phyloP scores from a whole-genome alignment of 2,113 vertebrate species.

The Rhinogobius similis region DNA sequence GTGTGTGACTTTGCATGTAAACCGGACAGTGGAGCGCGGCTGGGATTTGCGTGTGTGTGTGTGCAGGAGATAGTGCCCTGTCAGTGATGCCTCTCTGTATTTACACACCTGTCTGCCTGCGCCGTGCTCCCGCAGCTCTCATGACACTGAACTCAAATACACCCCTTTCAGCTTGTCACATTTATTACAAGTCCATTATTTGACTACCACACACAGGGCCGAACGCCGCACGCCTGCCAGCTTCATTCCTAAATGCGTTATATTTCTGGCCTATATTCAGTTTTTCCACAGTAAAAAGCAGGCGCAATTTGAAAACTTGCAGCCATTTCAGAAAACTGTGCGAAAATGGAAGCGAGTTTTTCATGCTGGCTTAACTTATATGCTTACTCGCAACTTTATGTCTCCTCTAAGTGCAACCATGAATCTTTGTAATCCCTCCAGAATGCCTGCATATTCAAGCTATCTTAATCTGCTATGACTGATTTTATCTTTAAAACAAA shows the following conservation, averaged over 20 bases:
- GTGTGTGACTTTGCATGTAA: background rate
- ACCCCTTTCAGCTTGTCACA: constrained; percentile 25
- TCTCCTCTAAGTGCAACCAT: background rate
- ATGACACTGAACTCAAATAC: constrained; percentile 29
- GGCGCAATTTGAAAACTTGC: background rate
- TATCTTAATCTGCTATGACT: background rate
- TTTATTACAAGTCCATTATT: constrained; percentile 76
- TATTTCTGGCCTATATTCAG: background rate
- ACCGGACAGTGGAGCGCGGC: background rate
- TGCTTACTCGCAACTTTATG: background rate
- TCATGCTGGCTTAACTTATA: background rate
- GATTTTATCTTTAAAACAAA: background rate
- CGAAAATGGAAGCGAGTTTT: background rate
- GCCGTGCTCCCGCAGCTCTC: constrained; percentile 15
- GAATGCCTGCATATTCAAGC: background rate
- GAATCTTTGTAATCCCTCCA: background rate
- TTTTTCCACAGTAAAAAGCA: background rate
- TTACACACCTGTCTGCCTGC: constrained; percentile 21
- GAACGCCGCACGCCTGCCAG: constrained; percentile 57
- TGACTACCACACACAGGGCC: constrained; percentile 82
- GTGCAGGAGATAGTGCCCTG: background rate
- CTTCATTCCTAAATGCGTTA: background rate
- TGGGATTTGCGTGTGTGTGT: background rate
- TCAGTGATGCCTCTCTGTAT: constrained; percentile 27
- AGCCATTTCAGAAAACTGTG: background rate